Evolutionary conservation across 2,888 invertebrate genomes (phyloP), one percentile per base, ranked within the genome.

Genomic region (Dromius quadrimaculatus): DNA sequence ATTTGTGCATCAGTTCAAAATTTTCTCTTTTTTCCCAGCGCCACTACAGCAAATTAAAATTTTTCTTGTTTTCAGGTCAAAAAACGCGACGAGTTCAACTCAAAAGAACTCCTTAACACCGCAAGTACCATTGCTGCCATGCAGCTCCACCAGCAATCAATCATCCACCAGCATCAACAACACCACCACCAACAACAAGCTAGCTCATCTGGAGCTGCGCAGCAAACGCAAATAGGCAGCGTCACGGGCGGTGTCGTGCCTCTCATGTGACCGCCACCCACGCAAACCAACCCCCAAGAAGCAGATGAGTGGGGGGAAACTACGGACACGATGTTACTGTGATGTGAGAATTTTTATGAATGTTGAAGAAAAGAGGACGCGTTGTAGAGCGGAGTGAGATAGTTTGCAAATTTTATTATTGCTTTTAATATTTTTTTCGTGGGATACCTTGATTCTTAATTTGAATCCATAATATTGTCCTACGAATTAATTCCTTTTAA

Each of bases 191-290:
- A 70, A 38, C 78, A 79, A 13, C 79, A 80, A 68, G 71, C 71
- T 32, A 78, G 47, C 70, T 73, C 64, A 75, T 78, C 54, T 77
- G 79, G 59, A 28, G 72, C 66, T 11, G 84, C 84, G 6, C 68
- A 68, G 6, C 65, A 65, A 20, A 41, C 68, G 28, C 68, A 68
- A 15, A 23, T 68, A n/a, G 43, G 54, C 15, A n/a, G 23, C 17
- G 45, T 17, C 9, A 32, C 54, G 5, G 34, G 19, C 22, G 65
- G 34, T n/a, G 22, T 43, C 4, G 41, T 84, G 11, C 83, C 85
- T n/a, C 80, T 85, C 36, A 85, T 85, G 84, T 86, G 85, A 86
- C 85, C 84, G 70, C 82, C 41, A 8, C 9, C 41, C 4, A 13
- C 6, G 9, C n/a, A 41, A 8, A n/a, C 4, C 13, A 41, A 41